Conservation (phyloP, 2,797 vertebrate species). For the Anguilla obscura region DNA sequence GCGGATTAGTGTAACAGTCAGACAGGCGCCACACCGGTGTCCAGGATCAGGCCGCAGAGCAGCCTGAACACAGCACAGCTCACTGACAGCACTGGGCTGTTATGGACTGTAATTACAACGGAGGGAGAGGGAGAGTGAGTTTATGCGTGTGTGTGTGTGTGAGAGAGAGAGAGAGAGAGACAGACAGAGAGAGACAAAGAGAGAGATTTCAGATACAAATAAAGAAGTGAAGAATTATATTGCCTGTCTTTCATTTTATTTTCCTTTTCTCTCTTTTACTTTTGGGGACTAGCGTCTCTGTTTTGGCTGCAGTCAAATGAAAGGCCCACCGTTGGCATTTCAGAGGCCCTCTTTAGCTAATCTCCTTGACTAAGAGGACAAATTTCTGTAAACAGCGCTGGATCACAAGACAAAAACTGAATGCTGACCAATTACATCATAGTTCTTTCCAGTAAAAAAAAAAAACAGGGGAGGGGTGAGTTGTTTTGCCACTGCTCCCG, state of each 20-base stretch:
- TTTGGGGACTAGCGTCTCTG: conserved; percentile 20
- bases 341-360: conserved; percentile 22
- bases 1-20: conserved; percentile 3
- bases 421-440: conserved; percentile 40
- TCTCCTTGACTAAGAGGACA: conserved; percentile 33
- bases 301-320: conserved; percentile 31
- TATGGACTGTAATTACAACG: background rate
- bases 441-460: conserved; percentile 24
- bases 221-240: background rate
- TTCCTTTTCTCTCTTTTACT: background rate
- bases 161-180: too few species aligned
- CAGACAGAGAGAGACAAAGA: background rate
- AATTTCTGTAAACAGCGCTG: conserved; percentile 35
- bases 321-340: conserved; percentile 29
- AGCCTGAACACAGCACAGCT: background rate
- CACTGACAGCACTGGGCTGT: too few species aligned
- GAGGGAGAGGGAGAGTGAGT: background rate
- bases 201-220: conserved; percentile 3
- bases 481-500: conserved; percentile 36
- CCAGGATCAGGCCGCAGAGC: background rate
- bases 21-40: background rate
- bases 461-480: conserved; percentile 20
- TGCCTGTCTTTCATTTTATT: background rate
- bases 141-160: background rate
- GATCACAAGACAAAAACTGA: conserved; percentile 24